Evolutionary conservation across 2,888 invertebrate species (phyloP).

Genomic region (Tubulanus polymorphus): DNA sequence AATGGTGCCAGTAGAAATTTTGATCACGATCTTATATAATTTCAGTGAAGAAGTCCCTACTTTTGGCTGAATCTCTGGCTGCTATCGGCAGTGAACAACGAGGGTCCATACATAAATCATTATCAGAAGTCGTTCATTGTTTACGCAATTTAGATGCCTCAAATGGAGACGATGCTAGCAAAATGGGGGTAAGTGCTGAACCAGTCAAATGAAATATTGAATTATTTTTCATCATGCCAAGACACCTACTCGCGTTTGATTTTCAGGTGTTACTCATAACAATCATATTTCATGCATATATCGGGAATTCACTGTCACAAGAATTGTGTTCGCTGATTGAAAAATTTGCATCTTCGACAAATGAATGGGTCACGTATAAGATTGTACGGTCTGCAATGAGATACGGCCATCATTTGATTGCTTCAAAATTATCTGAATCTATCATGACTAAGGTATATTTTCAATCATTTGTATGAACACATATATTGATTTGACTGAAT

Average conservation of each 20-base stretch:
- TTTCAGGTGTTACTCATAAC: slow-evolving; percentile 71
- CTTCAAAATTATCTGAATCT: slow-evolving; percentile 63
- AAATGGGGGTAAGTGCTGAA: slow-evolving; percentile 16
- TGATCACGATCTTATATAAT: slow-evolving; percentile 14
- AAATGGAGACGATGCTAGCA: not conserved
- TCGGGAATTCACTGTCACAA: slow-evolving; percentile 26
- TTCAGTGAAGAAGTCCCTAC: slow-evolving; percentile 33
- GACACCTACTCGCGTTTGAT: too few species aligned
- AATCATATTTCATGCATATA: slow-evolving; percentile 69
- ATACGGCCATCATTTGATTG: slow-evolving; percentile 72
- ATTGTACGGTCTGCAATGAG: slow-evolving; percentile 82
- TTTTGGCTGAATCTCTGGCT: slow-evolving; percentile 71
- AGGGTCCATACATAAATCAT: slow-evolving; percentile 60
- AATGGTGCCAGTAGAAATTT: not conserved
- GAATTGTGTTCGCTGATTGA: slow-evolving; percentile 27
- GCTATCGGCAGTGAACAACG: slow-evolving; percentile 67
- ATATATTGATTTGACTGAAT: too few species aligned
- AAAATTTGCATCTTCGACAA: slow-evolving; percentile 21
- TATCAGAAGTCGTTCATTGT: slow-evolving; percentile 55
- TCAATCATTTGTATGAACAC: not conserved
- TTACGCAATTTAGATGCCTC: slow-evolving; percentile 19
- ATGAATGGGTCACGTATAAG: slow-evolving; percentile 72
- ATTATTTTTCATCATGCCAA: slow-evolving; percentile 10
- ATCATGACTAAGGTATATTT: slow-evolving; percentile 57
- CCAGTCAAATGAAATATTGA: too few species aligned